Evolutionary conservation across 1,140 invertebrate species (phyloP).

Genomic region (Heterodera schachtii): DNA sequence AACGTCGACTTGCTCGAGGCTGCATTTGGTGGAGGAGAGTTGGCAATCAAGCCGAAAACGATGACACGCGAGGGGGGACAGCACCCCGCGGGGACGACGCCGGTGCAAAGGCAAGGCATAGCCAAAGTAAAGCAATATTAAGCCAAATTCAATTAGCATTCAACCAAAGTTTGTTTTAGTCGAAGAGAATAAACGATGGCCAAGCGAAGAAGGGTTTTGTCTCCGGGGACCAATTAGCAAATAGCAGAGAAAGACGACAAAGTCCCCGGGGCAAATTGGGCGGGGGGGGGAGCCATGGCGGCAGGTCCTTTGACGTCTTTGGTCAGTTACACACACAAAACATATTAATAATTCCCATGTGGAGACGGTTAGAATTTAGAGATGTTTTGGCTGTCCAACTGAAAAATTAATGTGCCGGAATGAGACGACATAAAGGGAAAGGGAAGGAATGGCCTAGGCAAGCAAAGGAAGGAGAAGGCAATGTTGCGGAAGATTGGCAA

Average conservation of each 20-base stretch:
- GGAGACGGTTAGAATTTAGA: background rate
- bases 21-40: constrained; percentile 24
- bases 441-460: background rate
- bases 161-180: too few species aligned
- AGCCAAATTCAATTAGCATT: too few species aligned
- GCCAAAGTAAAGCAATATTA: too few species aligned
- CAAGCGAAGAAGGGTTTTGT: background rate
- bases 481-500: background rate
- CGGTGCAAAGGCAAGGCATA: constrained; percentile 32
- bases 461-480: constrained; percentile 18
- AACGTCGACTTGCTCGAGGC: constrained; percentile 39
- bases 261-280: background rate
- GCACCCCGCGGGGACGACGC: constrained; percentile 28
- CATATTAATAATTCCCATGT: background rate
- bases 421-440: background rate
- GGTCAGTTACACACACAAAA: background rate
- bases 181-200: too few species aligned
- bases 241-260: background rate
- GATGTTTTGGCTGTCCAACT: background rate
- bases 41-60: constrained; percentile 11
- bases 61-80: background rate
- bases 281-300: too few species aligned
- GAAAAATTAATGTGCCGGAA: constrained; percentile 5
- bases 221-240: background rate
- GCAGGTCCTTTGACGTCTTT: background rate